Evolutionary conservation across 2,113 vertebrate genomes (phyloP).

Genomic region (Syngnathus floridae): DNA sequence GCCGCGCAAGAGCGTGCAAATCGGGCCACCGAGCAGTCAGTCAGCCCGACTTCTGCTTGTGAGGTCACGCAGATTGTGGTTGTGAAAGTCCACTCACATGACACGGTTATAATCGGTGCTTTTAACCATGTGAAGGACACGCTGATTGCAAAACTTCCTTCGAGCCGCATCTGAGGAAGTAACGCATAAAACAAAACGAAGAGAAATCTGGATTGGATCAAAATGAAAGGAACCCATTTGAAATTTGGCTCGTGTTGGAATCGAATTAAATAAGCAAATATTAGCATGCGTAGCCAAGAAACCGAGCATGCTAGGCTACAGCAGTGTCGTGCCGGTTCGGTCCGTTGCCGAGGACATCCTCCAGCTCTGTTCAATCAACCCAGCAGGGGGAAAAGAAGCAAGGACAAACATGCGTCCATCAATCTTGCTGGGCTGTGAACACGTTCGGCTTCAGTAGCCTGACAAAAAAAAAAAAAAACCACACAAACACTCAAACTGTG

Average conservation of each 20-base stretch:
- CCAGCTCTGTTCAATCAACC: constrained; percentile 20
- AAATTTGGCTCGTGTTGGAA: no score
- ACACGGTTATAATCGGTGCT: constrained; percentile 3
- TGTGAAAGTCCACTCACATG: constrained; percentile 9
- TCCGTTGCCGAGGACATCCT: constrained; percentile 16
- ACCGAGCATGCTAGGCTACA: no score
- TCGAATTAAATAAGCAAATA: no score
- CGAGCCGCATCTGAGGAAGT: neutral
- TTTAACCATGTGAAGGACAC: constrained; percentile 19
- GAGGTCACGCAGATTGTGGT: neutral
- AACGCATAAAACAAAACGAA: neutral
- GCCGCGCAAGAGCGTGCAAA: neutral
- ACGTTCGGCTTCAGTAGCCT: neutral
- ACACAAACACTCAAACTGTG: neutral
- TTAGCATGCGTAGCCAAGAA: neutral
- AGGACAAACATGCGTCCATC: constrained; percentile 40
- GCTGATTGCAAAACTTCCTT: neutral
- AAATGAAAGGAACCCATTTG: neutral
- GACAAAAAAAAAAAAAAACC: neutral
- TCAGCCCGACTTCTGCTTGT: neutral
- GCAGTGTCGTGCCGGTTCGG: neutral
- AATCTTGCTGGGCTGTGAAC: constrained; percentile 10
- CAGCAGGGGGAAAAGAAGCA: constrained; percentile 23
- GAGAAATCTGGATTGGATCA: neutral
- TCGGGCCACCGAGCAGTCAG: neutral